phyloP scores from a whole-genome alignment of 2,797 vertebrate species.

The Limnodromus scolopaceus region DNA sequence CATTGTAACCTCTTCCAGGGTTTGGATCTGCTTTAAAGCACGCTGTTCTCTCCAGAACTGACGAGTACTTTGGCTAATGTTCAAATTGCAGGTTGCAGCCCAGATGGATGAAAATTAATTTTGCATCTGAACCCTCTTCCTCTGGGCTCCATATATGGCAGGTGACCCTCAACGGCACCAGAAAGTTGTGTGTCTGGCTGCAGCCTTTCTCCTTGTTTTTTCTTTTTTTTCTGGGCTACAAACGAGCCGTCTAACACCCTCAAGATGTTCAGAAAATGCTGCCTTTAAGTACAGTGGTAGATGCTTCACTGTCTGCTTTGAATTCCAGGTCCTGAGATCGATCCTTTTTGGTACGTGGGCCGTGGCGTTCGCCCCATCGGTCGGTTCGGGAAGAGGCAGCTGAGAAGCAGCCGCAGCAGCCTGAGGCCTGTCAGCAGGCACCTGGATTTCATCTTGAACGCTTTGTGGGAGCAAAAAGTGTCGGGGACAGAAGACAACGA shows the following conservation, averaged over 20 bases:
- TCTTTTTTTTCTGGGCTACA: neutral
- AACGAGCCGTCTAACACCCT: neutral
- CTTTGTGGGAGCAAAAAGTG: conserved; percentile 79
- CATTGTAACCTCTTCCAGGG: neutral
- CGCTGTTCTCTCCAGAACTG: neutral
- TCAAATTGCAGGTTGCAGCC: neutral
- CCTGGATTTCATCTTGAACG: conserved; percentile 79
- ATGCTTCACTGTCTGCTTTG: conserved; percentile 9
- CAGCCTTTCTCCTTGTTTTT: neutral
- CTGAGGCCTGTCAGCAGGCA: conserved; percentile 75
- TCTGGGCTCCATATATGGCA: neutral
- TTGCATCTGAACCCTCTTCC: neutral
- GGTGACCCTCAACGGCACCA: neutral
- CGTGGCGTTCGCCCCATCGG: conserved; percentile 91
- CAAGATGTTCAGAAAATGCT: neutral
- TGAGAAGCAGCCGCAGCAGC: conserved; percentile 23
- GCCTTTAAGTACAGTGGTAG: neutral
- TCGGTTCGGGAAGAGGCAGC: conserved; percentile 90
- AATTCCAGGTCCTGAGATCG: conserved; percentile 88
- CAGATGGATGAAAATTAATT: neutral
- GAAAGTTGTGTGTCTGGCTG: neutral
- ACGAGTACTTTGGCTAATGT: neutral
- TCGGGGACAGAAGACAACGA: conserved; percentile 69
- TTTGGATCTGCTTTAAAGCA: neutral
- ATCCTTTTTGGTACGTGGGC: conserved; percentile 91